phyloP scores from a whole-genome alignment of 2,113 vertebrate genomes.

The Nycticryphes semicollaris region DNA sequence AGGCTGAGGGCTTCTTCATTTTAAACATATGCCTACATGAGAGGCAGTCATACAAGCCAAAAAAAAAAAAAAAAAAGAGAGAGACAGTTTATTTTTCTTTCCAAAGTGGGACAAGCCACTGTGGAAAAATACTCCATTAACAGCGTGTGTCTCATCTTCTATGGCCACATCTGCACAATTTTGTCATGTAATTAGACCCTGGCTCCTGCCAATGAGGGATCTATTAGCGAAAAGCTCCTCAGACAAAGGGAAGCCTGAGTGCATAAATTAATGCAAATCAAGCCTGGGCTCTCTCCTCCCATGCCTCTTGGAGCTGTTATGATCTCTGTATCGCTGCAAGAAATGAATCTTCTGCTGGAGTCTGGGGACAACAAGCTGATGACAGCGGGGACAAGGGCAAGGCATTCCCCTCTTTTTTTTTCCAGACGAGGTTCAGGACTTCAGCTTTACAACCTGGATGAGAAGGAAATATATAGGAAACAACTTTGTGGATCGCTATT shows the following conservation, averaged over 20 bases:
- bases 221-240: background rate
- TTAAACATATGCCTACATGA: background rate
- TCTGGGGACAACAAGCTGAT: background rate
- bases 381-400: background rate
- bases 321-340: background rate
- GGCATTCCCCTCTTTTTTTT: background rate
- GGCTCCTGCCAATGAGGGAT: background rate
- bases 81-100: background rate
- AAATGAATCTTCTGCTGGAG: background rate
- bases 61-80: no score
- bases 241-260: constrained; percentile 12
- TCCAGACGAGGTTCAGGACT: background rate
- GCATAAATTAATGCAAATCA: constrained; percentile 20
- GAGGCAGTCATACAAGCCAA: background rate
- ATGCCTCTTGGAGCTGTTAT: background rate
- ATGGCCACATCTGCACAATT: constrained; percentile 16
- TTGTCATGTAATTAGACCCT: background rate
- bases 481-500: background rate
- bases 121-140: background rate
- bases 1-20: background rate
- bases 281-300: background rate
- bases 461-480: background rate
- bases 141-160: background rate
- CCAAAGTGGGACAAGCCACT: background rate
- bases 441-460: background rate